Evolutionary conservation across 1,140 invertebrate species (phyloP).

Genomic region (Branchinecta lynchi): DNA sequence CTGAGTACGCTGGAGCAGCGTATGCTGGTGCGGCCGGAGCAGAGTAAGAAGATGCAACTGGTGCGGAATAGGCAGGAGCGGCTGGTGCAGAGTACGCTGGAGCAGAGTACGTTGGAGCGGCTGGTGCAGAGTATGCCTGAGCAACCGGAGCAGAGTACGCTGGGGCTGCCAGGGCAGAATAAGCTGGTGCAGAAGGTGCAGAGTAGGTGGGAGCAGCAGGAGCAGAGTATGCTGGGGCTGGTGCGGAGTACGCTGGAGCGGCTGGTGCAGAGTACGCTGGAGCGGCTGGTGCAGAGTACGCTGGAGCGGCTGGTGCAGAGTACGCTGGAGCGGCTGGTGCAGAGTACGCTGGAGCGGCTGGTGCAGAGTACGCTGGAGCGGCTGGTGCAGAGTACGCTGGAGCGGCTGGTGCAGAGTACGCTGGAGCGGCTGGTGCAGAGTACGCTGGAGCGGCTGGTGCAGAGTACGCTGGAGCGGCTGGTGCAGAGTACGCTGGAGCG

Average conservation of each 20-base stretch:
- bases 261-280: constrained; percentile 13
- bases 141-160: background rate
- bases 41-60: background rate
- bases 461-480: constrained; percentile 10
- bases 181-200: constrained; percentile 9
- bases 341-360: constrained; percentile 7
- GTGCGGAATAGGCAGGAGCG: constrained; percentile 7
- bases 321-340: constrained; percentile 11
- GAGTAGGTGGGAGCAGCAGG: constrained; percentile 17
- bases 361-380: constrained; percentile 3
- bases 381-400: constrained; percentile 12
- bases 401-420: background rate
- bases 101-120: background rate
- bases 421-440: background rate
- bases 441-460: constrained; percentile 2
- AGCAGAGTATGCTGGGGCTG: constrained; percentile 4
- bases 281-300: constrained; percentile 14
- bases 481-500: too few species aligned
- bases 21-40: background rate
- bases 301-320: constrained; percentile 11
- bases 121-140: constrained; percentile 11
- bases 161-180: constrained; percentile 11
- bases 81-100: background rate
- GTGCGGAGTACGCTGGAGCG: constrained; percentile 11
- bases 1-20: background rate